Evolutionary conservation across 2,113 vertebrate species (phyloP).

Genomic region (Lates calcarifer): DNA sequence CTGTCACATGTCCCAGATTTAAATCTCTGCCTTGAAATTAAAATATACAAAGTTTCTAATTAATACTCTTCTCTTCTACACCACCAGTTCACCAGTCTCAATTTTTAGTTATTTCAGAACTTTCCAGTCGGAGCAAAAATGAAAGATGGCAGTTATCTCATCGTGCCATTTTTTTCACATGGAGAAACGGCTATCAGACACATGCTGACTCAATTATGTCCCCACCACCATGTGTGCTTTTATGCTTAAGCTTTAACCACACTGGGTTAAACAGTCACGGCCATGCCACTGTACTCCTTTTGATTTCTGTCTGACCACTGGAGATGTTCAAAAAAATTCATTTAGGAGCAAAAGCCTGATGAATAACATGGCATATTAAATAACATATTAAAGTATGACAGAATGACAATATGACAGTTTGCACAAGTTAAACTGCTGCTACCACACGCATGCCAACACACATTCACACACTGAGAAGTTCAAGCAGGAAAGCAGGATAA

Average conservation of each 20-base stretch:
- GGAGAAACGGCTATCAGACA: slow-evolving; percentile 45
- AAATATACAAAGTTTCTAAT: not conserved
- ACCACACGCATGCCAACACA: slow-evolving; percentile 68
- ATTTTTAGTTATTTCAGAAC: not conserved
- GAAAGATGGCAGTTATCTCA: slow-evolving; percentile 28
- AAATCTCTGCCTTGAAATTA: slow-evolving; percentile 78
- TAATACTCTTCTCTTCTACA: not conserved
- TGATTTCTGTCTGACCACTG: slow-evolving; percentile 42
- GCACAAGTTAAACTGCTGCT: slow-evolving; percentile 8
- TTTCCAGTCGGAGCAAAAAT: slow-evolving; percentile 11
- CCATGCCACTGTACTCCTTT: slow-evolving; percentile 46
- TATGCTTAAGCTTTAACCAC: slow-evolving; percentile 48
- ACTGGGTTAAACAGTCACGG: slow-evolving; percentile 38
- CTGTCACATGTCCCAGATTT: slow-evolving; percentile 70
- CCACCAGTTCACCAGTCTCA: not conserved
- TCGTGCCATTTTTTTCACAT: slow-evolving; percentile 26
- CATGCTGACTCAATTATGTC: slow-evolving; percentile 71
- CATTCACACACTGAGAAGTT: slow-evolving; percentile 72
- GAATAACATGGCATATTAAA: slow-evolving; percentile 46
- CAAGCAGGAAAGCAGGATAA: slow-evolving; percentile 87
- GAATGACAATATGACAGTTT: no score
- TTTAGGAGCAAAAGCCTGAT: slow-evolving; percentile 42
- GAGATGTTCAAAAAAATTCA: slow-evolving; percentile 47
- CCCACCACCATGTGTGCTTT: slow-evolving; percentile 45
- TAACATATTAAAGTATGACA: slow-evolving; percentile 49